Evolutionary conservation across 2,113 vertebrate genomes (phyloP), one percentile per base, ranked within the genome.

Genomic region (Lamprotornis superbus): DNA sequence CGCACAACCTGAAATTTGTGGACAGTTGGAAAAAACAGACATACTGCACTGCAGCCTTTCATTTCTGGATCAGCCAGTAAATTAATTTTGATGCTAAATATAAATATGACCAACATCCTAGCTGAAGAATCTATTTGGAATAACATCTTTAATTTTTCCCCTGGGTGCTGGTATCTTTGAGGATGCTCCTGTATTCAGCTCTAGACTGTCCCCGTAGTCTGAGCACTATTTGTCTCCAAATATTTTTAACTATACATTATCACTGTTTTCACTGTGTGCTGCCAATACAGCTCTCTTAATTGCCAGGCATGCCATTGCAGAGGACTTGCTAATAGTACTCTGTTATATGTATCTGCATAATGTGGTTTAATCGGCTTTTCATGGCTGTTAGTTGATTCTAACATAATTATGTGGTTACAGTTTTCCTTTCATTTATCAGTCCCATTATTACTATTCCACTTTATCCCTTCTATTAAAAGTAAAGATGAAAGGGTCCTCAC

Each of bases 321-420:
- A 77, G 79, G 87, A 86, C 90, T 93, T 37, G 52, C 47, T 94
- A 90, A 92, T 80, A 86, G 79, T 92, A 92, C 82, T 96, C 65
- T 83, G 90, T 94, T 95, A 88, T 69, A 86, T 83, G 60, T 88
- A 92, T 88, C 93, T 94, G 90, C 90, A 90, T 96, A 96, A 96
- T 90, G 80, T 46, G 27, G n/a, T 52, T 94, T 94, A 95, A 97
- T 87, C 9, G 11, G 64, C 88, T 95, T 95, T 93, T 94, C 93
- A 95, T 16, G 80, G 83, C 93, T 77, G 15, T 93, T 96, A 88
- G 91, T 81, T 90, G 83, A 90, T 96, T 86, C 82, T 89, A 85
- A 90, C 88, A 94, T 96, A 94, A 96, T 92, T 96, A 97, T 39
- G 90, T 88, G 93, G 88, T 94, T 96, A 89, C 64, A 78, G 69